Evolutionary conservation across 2,888 invertebrate species (phyloP).

Genomic region (Heliconius cydno): DNA sequence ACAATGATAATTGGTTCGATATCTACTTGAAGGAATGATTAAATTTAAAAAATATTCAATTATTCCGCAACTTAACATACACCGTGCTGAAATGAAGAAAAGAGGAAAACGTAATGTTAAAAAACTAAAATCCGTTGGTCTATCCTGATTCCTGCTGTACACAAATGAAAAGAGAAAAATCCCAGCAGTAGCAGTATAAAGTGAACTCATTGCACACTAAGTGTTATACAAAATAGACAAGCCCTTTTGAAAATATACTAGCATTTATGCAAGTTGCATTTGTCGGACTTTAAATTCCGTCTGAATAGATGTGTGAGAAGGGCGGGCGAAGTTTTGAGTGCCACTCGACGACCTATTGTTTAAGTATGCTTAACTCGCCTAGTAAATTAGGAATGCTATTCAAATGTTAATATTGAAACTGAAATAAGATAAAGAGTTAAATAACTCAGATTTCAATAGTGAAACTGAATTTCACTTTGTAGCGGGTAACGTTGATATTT

Average conservation of each 20-base stretch:
- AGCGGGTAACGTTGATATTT: neutral
- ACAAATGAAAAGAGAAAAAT: neutral
- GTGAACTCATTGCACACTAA: conserved; percentile 6
- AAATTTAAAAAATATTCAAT: no score
- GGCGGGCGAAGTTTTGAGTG: conserved; percentile 24
- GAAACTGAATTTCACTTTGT: neutral
- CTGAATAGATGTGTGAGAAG: conserved; percentile 20
- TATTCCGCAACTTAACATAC: no score
- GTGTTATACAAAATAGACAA: conserved; percentile 28
- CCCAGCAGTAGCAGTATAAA: neutral
- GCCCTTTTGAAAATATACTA: conserved; percentile 15
- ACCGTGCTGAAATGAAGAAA: no score
- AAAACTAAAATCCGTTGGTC: no score
- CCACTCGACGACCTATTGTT: conserved; percentile 20
- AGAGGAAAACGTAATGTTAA: no score
- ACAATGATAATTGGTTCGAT: no score
- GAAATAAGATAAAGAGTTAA: neutral
- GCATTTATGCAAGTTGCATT: conserved; percentile 26
- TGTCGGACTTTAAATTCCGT: conserved; percentile 22
- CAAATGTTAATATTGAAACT: conserved; percentile 19
- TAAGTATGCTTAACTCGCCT: conserved; percentile 8
- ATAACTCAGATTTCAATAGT: neutral
- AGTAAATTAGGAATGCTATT: conserved; percentile 20
- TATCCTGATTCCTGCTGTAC: neutral
- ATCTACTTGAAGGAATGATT: no score